Percentiles rank a stretch among this genome's conserved stretches.
Conservation (phyloP, 2,797 vertebrate genomes). For the Brotula barbata region DNA sequence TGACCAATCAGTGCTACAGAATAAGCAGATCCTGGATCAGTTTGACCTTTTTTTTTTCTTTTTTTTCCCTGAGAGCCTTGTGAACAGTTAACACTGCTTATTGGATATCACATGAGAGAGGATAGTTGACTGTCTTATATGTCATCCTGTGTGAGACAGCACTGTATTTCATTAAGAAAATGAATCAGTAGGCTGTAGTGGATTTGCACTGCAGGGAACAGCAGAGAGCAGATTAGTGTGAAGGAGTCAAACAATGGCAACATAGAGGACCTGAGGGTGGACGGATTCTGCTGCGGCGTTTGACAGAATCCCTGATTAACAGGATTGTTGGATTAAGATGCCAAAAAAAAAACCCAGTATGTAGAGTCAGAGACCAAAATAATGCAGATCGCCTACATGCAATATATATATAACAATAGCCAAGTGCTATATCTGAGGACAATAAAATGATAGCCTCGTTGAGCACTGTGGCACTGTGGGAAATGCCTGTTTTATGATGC, state of each 20-base stretch:
- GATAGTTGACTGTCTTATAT: constrained; percentile 29
- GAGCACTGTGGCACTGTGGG: too few species aligned
- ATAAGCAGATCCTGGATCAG: too few species aligned
- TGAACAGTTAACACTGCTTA: too few species aligned
- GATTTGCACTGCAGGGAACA: constrained; percentile 46
- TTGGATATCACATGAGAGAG: too few species aligned
- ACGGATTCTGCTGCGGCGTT: constrained; percentile 22
- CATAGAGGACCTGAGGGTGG: constrained; percentile 26
- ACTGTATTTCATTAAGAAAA: constrained; percentile 65
- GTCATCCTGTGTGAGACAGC: constrained; percentile 43
- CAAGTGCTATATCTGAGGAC: not conserved
- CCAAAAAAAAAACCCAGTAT: constrained; percentile 12
- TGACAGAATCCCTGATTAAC: constrained; percentile 36
- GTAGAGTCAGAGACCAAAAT: constrained; percentile 16
- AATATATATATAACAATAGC: constrained; percentile 35
- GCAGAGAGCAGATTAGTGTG: constrained; percentile 57
- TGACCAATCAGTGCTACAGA: too few species aligned
- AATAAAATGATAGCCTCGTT: not conserved
- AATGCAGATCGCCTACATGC: constrained; percentile 21
- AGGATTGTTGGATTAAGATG: constrained; percentile 37
- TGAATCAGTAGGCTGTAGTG: constrained; percentile 40
- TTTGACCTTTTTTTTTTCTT: too few species aligned
- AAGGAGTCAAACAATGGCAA: constrained; percentile 27
- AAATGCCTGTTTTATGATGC: too few species aligned
- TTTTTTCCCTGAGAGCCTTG: too few species aligned